Base-by-base conservation (phyloP, 2,888 invertebrate genomes). In the Eucera pruinosa region DNA sequence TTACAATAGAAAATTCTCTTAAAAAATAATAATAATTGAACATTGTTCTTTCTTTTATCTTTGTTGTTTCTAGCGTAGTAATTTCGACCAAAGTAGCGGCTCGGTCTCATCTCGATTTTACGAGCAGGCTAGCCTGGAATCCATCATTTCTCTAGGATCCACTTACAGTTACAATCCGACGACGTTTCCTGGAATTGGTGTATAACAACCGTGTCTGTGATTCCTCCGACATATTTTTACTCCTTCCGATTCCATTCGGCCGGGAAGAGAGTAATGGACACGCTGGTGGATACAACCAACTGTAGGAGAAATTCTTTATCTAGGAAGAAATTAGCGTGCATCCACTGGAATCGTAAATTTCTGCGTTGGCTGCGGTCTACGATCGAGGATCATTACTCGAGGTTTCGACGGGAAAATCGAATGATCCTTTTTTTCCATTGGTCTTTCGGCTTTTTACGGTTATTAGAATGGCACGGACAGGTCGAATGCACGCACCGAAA, bases 131-230 rank as follows among this genome's bases (percentile, higher is more conserved):
- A 55, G 65, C 55, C 57, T 69, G 78, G 52, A 50, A 64, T 68
- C 60, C 67, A 47, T 79, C 77, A 72, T 77, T 79, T 72, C 58
- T 68, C 73, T 67, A 62, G 48, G 48, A 64, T 77, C 77, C 72
- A 79, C 71, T 77, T 79, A 72, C 70, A 76, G 70, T 71, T 76
- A 61, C 70, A 39, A 70, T 66, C 58, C 54, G 45, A 9, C 61
- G 50, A 61, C n/a, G 60, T 41, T 76, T 73, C 76, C 30, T 50
- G 43, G 73, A 73, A 74, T 13, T n/a, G 11, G 30, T 33, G n/a
- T 54, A 57, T 9, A 60, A 9, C n/a, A 47, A 27, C 23, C 45
- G 39, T 7, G 43, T 11, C 45, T 23, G 27, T n/a, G 68, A 39
- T 68, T 20, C 52, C 30, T 27, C 20, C 15, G n/a, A 54, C 69